Conservation (phyloP, 2,113 vertebrate genomes). For the Malurus cyaneus region DNA sequence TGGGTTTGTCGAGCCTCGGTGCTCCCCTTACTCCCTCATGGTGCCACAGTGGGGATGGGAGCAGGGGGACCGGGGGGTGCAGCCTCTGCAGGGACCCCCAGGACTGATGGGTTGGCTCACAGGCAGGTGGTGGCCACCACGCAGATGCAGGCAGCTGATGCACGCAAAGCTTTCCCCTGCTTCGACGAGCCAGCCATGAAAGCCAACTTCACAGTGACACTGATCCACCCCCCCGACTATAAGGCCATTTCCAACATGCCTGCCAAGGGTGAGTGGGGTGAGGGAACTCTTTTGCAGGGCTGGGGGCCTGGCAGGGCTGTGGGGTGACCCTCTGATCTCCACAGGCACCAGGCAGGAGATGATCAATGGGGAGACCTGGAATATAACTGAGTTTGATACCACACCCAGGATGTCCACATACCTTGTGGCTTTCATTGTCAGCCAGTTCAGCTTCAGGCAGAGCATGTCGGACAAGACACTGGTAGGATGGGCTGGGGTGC, state of each 20-base stretch:
- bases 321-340: not conserved
- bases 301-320: not conserved
- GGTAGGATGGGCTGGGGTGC: slow-evolving; percentile 63
- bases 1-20: not conserved
- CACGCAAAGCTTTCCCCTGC: slow-evolving; percentile 93
- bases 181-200: slow-evolving; percentile 96
- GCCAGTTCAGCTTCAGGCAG: slow-evolving; percentile 27
- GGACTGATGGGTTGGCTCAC: not conserved
- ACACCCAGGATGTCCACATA: slow-evolving; percentile 89
- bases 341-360: rapidly evolving
- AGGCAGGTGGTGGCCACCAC: slow-evolving; percentile 89
- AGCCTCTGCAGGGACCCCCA: rapidly evolving
- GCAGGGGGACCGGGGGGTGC: rapidly evolving
- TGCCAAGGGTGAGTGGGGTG: slow-evolving; percentile 56
- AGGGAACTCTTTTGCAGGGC: rapidly evolving
- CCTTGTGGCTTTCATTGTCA: slow-evolving; percentile 85
- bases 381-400: slow-evolving; percentile 62
- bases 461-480: rapidly evolving
- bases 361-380: not conserved
- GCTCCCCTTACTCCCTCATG: not conserved
- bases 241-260: slow-evolving; percentile 87
- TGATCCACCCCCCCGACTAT: slow-evolving; percentile 69
- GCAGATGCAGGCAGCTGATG: slow-evolving; percentile 88
- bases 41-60: not conserved
- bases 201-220: slow-evolving; percentile 81